Conservation (phyloP, 1,140 invertebrate species). For the Steinernema khuongi region DNA sequence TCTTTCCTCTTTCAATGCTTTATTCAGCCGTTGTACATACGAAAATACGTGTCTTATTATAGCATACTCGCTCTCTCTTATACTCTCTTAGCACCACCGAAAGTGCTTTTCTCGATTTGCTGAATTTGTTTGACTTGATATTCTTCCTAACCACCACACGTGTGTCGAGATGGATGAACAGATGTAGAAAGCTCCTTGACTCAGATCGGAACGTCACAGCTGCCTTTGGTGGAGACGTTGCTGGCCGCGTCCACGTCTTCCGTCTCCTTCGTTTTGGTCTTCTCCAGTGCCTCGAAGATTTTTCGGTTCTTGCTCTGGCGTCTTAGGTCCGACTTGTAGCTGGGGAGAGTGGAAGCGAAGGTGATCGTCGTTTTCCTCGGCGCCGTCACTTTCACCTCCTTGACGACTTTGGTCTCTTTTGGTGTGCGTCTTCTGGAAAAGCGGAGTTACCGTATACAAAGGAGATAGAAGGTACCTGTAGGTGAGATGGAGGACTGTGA, state of each 20-base stretch:
- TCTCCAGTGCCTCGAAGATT: background rate
- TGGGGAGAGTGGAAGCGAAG: background rate
- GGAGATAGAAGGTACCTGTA: background rate
- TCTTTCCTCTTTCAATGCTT: background rate
- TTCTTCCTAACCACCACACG: background rate
- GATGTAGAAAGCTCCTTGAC: background rate
- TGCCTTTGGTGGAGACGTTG: background rate
- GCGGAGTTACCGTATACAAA: background rate
- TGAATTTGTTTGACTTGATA: background rate
- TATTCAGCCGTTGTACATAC: background rate
- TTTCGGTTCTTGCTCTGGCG: background rate
- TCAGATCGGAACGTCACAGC: background rate
- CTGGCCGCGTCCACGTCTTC: background rate
- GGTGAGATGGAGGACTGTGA: background rate
- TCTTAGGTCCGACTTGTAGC: background rate
- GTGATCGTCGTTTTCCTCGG: background rate
- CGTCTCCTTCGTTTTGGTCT: background rate
- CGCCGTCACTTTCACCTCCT: background rate
- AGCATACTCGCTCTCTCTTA: background rate
- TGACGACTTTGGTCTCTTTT: background rate
- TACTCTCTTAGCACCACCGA: background rate
- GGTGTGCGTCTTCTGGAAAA: background rate
- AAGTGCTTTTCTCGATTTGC: constrained; percentile 6
- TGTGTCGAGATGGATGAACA: constrained; percentile 1
- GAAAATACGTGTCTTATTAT: constrained; percentile 14